These are phyloP conservation scores for Rhabditoides inermis DNA, from an alignment of 2,888 invertebrate genomes.

Conservation along the genomic window DNA sequence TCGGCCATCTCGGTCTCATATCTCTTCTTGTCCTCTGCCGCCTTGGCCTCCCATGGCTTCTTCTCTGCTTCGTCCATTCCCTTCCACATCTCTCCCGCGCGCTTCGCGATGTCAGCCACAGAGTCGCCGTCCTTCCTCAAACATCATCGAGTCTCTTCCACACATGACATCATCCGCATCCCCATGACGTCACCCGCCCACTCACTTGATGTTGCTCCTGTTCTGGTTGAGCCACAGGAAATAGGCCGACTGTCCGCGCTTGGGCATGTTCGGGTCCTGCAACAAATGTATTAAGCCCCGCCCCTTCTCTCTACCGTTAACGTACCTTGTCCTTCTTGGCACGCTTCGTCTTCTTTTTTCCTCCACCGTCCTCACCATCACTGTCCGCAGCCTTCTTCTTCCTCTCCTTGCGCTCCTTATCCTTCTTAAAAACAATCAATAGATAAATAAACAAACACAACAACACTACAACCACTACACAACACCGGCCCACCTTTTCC, in stretches of 20 bases:
- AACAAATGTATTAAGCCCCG: too few species aligned
- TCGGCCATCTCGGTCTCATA: conserved; percentile 80
- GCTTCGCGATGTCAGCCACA: conserved; percentile 83
- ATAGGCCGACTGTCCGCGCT: conserved; percentile 79
- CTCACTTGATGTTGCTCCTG: conserved; percentile 74
- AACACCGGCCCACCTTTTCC: too few species aligned
- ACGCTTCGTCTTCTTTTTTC: conserved; percentile 65
- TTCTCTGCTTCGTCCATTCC: conserved; percentile 58
- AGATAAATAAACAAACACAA: too few species aligned
- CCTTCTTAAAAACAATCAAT: conserved; percentile 67
- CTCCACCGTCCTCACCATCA: conserved; percentile 1
- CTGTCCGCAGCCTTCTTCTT: conserved; percentile 1
- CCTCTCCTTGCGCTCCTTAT: conserved; percentile 89
- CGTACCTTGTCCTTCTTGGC: conserved; percentile 57
- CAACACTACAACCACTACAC: too few species aligned
- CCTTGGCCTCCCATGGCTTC: too few species aligned
- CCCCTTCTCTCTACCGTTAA: too few species aligned
- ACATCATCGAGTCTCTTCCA: too few species aligned
- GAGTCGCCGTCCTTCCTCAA: conserved; percentile 65
- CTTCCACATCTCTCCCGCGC: conserved; percentile 88
- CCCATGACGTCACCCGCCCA: too few species aligned
- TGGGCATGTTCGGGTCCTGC: conserved; percentile 74
- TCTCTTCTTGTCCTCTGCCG: too few species aligned
- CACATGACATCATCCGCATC: too few species aligned
- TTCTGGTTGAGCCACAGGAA: conserved; percentile 83